Base-by-base conservation (phyloP, 2,797 vertebrate genomes). In the Mus spretus region DNA sequence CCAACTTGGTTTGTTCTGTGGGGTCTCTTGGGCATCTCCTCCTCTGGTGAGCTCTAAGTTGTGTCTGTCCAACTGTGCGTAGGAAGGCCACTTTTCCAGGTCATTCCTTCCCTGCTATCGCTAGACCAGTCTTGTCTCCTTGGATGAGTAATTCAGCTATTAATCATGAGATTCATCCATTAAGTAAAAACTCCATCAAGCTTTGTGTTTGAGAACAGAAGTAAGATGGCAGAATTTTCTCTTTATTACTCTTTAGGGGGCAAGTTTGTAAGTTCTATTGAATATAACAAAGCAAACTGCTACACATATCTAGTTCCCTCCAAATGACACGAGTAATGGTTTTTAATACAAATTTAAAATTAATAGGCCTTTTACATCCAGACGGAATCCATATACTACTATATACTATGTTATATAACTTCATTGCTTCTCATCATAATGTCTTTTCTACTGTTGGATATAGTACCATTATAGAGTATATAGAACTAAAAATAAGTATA, bases 301-400 rank as follows among this genome's bases (percentile, higher is more conserved):
- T 92, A 93, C 4, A 31, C 11, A 34, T 57, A 24, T n/a, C 44
- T 90, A 90, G 3, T n/a, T 3, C 8, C 8, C 26, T 91, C 87
- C 44, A 47, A 65, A 63, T 89, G 50, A 88, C n/a, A 65, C 22
- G 50, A 14, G 31, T 95, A 67, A 77, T 86, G 65, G 55, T 59
- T 91, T 96, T 95, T 72, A 78, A 74, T 10, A 72, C 44, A 70
- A 94, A 95, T 72, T 77, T 93, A 92, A 91, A 87, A 19, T 7
- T 86, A 89, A 82, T 12, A 55, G 86, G 37, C 2, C 77, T 93
- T 95, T 97, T 59, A 91, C 72, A 70, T 14, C 59, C 80, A 93
- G 26, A 5, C 44, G 24, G 61, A 92, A 78, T 87, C 50, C 19
- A 81, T 31, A 75, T n/a, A 47, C 10, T 13, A 72, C 14, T 63